Conservation (phyloP, 92 coral and sea anemone species). For the Siderastrea siderea region DNA sequence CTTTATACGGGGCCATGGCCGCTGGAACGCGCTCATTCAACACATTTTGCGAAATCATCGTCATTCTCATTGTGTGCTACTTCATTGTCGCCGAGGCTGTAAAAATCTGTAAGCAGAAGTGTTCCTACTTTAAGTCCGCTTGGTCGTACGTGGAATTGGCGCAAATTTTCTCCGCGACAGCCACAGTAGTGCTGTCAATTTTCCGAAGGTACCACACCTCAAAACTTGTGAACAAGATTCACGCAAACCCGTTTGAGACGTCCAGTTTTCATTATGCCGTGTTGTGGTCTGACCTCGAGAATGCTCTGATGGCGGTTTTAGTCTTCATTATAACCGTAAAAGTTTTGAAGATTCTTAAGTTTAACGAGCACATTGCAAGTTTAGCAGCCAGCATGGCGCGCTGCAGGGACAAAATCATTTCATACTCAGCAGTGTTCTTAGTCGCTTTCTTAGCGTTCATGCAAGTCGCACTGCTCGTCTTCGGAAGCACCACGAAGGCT, state of each 20-base stretch:
- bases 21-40: constrained; percentile 79
- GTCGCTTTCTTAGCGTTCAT: constrained; percentile 89
- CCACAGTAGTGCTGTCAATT: constrained; percentile 87
- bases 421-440: constrained; percentile 88
- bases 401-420: constrained; percentile 68
- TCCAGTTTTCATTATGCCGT: constrained; percentile 96
- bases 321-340: constrained; percentile 88
- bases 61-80: constrained; percentile 78
- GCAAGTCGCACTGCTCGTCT: constrained; percentile 85
- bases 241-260: constrained; percentile 83
- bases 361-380: constrained; percentile 88
- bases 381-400: constrained; percentile 84
- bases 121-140: constrained; percentile 76
- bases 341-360: constrained; percentile 86
- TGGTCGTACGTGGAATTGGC: constrained; percentile 93
- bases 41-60: constrained; percentile 86
- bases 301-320: constrained; percentile 87
- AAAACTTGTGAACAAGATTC: constrained; percentile 81
- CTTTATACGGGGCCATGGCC: constrained; percentile 87
- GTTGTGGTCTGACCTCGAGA: constrained; percentile 84
- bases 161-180: constrained; percentile 79
- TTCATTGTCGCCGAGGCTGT: constrained; percentile 82
- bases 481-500: constrained; percentile 77
- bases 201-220: constrained; percentile 92
- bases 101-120: constrained; percentile 81